Base-by-base conservation (phyloP, 2,113 vertebrate species). In the Scomber scombrus region DNA sequence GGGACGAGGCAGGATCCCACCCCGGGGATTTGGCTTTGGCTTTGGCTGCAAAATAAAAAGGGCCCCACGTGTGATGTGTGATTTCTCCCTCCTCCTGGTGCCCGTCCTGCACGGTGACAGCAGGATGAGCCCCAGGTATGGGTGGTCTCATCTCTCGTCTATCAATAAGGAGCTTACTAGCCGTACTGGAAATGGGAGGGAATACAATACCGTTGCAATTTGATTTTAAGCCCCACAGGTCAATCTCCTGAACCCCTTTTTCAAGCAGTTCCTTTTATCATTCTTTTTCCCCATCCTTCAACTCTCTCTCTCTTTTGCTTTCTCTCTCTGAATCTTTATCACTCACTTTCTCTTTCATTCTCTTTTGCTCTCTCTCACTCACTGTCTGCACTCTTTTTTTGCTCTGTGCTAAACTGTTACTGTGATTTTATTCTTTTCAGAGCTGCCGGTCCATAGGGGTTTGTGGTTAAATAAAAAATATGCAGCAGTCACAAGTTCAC, bases 121-220 rank as follows among this genome's bases (percentile, higher is more conserved):
- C 81, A 64, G 91, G 93, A 94, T 95, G 91, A 95, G 92, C 92
- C 85, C 65, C 93, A 94, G 93, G 94, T 95, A 93, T 93, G 94
- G 94, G 93, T 94, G 93, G 93, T 94, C 94, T 95, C 94, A 94
- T 95, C 93, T 93, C 88, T 83, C 91, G 78, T 93, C 94, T 93
- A 94, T 95, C 95, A 95, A 94, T 95, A 95, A 95, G 95, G 71
- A 93, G 94, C 94, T 96, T 95, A 95, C 90, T 86, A 69, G 87
- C 88, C 88, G 81, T 86, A 93, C 93, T 91, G 91, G 84, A 91
- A 93, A 93, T 92, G 93, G 92, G 93, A 92, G 91, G 93, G 92
- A 94, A 92, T 94, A 95, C 93, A 94, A 95, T 94, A 88, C 89
- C 56, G 57, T 86, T 88, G 91, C 94, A 95, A 94, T 95, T 94